phyloP scores from a whole-genome alignment of 2,113 vertebrate genomes.

The Sorex araneus region DNA sequence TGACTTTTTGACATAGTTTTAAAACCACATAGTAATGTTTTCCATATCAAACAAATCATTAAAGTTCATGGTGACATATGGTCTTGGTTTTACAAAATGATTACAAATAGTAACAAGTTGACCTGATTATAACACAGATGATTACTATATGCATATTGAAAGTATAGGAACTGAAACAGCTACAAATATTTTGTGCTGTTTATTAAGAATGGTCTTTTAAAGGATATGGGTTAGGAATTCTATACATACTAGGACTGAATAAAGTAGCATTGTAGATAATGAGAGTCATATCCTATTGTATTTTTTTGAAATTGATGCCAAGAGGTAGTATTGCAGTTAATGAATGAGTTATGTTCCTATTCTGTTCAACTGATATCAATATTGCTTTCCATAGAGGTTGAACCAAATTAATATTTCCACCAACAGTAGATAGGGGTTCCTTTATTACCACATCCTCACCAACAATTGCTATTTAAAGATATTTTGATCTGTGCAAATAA shows the following conservation, averaged over 20 bases:
- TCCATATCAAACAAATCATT: not conserved
- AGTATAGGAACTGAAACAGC: not conserved
- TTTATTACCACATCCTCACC: no score
- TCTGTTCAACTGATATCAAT: no score
- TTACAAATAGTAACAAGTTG: not conserved
- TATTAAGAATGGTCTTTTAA: not conserved
- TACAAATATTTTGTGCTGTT: not conserved
- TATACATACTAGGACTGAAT: not conserved
- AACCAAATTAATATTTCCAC: no score
- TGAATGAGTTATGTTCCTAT: no score
- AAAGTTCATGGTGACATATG: conserved; percentile 5
- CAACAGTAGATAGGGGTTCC: no score
- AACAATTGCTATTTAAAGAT: no score
- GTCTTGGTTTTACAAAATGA: not conserved
- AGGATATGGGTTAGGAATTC: not conserved
- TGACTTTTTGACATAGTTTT: not conserved
- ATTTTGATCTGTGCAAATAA: no score
- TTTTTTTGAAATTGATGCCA: no score
- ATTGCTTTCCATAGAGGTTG: no score
- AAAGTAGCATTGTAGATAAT: not conserved
- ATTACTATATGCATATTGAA: not conserved
- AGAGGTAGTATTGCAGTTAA: no score
- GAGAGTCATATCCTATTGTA: not conserved
- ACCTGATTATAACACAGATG: not conserved
- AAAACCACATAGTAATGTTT: not conserved